These are phyloP conservation scores for Ambastaia sidthimunki DNA, from an alignment of 2,797 vertebrate genomes.

Conservation along the genomic window DNA sequence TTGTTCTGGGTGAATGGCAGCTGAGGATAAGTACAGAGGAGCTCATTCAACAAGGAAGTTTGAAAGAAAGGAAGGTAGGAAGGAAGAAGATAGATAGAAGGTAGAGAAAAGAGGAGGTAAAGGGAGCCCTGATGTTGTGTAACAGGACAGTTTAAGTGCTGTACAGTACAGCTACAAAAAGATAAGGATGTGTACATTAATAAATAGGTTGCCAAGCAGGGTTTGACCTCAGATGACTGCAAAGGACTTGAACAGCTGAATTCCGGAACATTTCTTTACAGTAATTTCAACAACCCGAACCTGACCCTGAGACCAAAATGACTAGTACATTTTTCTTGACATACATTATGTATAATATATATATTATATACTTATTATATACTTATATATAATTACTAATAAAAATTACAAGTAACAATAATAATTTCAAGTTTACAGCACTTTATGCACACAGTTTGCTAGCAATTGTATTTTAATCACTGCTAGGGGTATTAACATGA, in stretches of 20 bases:
- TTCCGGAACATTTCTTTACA: background rate
- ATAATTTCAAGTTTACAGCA: no score
- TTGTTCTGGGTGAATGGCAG: conserved; percentile 67
- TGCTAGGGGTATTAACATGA: no score
- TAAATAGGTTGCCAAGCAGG: background rate
- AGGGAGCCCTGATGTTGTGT: conserved; percentile 51
- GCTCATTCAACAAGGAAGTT: conserved; percentile 11
- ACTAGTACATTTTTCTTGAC: no score
- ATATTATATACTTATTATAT: no score
- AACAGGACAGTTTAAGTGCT: conserved; percentile 44
- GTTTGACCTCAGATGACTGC: conserved; percentile 13
- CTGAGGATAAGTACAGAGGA: conserved; percentile 42
- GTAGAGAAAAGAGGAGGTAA: background rate
- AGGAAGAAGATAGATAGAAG: conserved; percentile 8
- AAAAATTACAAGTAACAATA: no score
- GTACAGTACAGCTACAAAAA: background rate
- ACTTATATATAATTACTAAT: no score
- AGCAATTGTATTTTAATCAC: no score
- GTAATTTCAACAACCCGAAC: background rate
- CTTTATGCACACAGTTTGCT: no score
- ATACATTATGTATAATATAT: no score
- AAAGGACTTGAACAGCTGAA: conserved; percentile 10
- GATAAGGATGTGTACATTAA: background rate
- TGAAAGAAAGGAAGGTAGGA: conserved; percentile 17
- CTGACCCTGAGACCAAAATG: background rate